Evolutionary conservation across 2,888 invertebrate species (phyloP).

Genomic region (Drosophila ustulata): DNA sequence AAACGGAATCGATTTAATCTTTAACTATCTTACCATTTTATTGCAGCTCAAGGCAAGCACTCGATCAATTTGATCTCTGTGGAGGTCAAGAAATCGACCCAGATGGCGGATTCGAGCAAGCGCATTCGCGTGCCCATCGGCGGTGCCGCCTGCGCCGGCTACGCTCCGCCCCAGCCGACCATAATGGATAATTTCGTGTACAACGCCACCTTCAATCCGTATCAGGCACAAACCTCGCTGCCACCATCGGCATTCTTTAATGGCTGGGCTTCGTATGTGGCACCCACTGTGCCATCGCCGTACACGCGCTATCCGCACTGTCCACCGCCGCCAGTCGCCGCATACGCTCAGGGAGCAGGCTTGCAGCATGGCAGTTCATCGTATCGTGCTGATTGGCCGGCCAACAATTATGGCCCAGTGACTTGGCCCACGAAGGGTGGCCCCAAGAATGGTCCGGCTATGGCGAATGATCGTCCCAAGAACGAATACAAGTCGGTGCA

Average conservation of each 20-base stretch:
- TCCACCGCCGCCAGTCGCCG: constrained; percentile 16
- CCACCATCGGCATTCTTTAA: constrained; percentile 74
- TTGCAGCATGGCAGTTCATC: constrained; percentile 54
- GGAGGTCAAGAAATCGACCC: constrained; percentile 82
- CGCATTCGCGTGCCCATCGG: constrained; percentile 84
- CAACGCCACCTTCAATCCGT: constrained; percentile 67
- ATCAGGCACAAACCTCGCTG: constrained; percentile 51
- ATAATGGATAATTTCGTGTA: constrained; percentile 52
- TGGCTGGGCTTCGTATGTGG: constrained; percentile 77
- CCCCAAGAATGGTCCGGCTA: constrained; percentile 21
- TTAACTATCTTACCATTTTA: not conserved
- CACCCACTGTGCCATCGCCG: constrained; percentile 42
- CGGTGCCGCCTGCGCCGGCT: constrained; percentile 74
- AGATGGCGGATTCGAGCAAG: constrained; percentile 74
- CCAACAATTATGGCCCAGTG: constrained; percentile 22
- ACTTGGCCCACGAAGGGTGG: constrained; percentile 41
- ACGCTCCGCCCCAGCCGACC: constrained; percentile 70
- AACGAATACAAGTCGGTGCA: constrained; percentile 52
- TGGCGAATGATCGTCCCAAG: constrained; percentile 38
- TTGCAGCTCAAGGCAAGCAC: constrained; percentile 76
- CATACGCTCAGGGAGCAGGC: constrained; percentile 24
- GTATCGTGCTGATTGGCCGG: constrained; percentile 48
- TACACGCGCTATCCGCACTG: constrained; percentile 16
- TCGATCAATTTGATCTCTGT: constrained; percentile 75
- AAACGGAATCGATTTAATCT: too few relatives aligned